Evolutionary conservation across 2,113 vertebrate genomes (phyloP), one percentile per base, ranked within the genome.

Genomic region (Engraulis encrasicolus): DNA sequence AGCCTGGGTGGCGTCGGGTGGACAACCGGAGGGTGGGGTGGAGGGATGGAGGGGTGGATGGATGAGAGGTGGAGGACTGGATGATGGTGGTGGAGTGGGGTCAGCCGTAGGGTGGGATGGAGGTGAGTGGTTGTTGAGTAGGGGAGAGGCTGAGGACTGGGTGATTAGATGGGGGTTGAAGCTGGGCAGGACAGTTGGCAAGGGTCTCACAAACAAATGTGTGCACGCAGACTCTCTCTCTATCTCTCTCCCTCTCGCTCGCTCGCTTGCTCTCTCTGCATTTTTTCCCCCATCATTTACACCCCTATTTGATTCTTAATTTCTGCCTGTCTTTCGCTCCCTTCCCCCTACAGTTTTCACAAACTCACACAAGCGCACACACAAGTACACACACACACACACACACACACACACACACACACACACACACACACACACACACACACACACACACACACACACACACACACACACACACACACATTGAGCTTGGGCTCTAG

Each of bases 21-120:
- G 58, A 66, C 58, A 66, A 66, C 27, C 58, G 2, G 23, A 66
- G 58, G 27, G 58, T 12, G 79, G 80, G 85, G 81, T 52, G 84
- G 58, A n/a, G 81, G 61, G 77, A 80, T n/a, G 81, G 49, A 31
- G 84, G 78, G 78, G 54, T 52, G 14, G 34, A n/a, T n/a, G n/a
- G n/a, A n/a, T n/a, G n/a, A n/a, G n/a, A n/a, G n/a, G n/a, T n/a
- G n/a, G n/a, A n/a, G 38, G 58, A 49, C 20, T 58, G 17, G 49
- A 27, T 2, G 27, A 27, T 66, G 27, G 58, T 66, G 58, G 58
- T 23, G 58, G 27, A 2, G 23, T 14, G 27, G n/a, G 58, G 58
- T 27, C 58, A 66, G 31, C 27, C 58, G 2, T 6, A 66, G 58
- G 27, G 58, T 12, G 79, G 80, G 85, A 79, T n/a, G n/a, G n/a